Conservation (phyloP, 2,113 vertebrate species). For the Uria aalge region DNA sequence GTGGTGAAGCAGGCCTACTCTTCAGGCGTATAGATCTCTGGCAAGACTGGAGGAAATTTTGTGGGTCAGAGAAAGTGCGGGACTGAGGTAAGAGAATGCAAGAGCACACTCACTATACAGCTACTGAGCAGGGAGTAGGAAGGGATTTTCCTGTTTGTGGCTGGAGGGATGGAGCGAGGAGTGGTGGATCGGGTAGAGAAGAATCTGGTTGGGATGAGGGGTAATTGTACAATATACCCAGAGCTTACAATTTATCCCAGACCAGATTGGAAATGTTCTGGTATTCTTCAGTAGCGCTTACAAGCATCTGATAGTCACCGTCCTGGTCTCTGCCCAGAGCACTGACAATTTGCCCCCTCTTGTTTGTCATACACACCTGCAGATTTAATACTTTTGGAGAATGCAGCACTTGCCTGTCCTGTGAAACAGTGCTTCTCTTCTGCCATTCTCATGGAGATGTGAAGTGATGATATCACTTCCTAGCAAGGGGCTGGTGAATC, state of each 20-base stretch:
- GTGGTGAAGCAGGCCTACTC: neutral
- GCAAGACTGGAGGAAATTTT: neutral
- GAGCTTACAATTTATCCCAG: neutral
- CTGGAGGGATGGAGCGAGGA: neutral
- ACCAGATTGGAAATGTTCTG: neutral
- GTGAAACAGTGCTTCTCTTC: conserved; percentile 9
- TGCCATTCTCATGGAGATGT: conserved; percentile 32
- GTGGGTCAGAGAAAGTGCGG: neutral
- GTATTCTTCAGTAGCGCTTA: neutral
- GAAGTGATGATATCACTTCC: conserved; percentile 21
- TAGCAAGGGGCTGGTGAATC: conserved; percentile 38
- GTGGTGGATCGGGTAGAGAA: neutral
- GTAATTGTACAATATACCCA: neutral
- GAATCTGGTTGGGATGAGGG: neutral
- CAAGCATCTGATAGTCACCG: neutral
- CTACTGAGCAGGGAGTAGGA: neutral
- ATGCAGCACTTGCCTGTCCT: neutral
- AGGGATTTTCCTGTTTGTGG: neutral
- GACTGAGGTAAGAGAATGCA: neutral
- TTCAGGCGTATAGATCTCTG: neutral
- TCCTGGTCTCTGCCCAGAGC: neutral
- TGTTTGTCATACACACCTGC: neutral
- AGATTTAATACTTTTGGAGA: neutral
- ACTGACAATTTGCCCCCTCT: neutral
- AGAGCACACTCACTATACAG: neutral